Evolutionary conservation across 2,888 invertebrate species (phyloP).

Genomic region (Augochlorella aurata): DNA sequence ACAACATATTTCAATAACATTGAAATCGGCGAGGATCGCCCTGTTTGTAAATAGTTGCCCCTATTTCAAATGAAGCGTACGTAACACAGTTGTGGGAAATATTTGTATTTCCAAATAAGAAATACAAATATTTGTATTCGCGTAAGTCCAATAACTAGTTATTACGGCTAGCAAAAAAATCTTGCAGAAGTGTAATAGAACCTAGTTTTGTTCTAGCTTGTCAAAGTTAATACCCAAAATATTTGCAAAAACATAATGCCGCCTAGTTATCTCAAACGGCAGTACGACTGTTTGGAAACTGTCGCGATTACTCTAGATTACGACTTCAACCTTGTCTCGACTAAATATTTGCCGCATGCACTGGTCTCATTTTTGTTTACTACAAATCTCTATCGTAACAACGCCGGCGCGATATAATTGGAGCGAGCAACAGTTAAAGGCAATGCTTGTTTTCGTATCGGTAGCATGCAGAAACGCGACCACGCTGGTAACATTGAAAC

Average conservation of each 20-base stretch:
- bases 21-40: too few species aligned
- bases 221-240: neutral
- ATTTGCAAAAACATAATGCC: neutral
- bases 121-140: too few species aligned
- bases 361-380: conserved; percentile 33
- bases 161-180: too few species aligned
- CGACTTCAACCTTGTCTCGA: conserved; percentile 32
- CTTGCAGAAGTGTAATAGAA: neutral
- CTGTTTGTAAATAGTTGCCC: too few species aligned
- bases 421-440: neutral
- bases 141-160: too few species aligned
- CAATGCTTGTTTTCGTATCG: neutral
- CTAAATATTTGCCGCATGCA: conserved; percentile 53
- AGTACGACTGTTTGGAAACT: conserved; percentile 39
- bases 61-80: too few species aligned
- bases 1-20: too few species aligned
- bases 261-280: conserved; percentile 37
- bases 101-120: too few species aligned
- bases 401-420: neutral
- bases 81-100: too few species aligned
- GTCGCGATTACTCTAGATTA: conserved; percentile 48
- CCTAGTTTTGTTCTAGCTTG: neutral
- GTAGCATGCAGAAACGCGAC: neutral
- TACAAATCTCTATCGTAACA: conserved; percentile 12
- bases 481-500: too few species aligned